Base-by-base conservation (phyloP, 2,888 invertebrate genomes). In the Odontocolon sp. region DNA sequence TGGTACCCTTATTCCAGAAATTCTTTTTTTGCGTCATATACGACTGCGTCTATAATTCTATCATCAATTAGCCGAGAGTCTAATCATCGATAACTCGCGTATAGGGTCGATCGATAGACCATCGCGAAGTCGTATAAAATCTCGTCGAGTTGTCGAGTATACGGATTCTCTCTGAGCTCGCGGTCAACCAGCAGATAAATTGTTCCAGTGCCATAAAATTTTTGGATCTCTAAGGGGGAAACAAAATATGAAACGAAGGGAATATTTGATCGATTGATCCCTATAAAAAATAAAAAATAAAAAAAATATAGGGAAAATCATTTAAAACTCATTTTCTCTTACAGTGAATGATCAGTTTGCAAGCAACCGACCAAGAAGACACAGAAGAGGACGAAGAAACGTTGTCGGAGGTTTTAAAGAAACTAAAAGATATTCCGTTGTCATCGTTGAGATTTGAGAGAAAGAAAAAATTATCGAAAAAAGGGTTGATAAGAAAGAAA, bases 381-480 rank as follows among this genome's bases (percentile, higher is more conserved):
- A 23, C 71, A 38, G 73, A 78, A 69, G 81, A 82, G 71, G 79
- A 83, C 63, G 81, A 45, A 14, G 61, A 56, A 36, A 9, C 23
- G 36, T 18, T 5, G 11, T 26, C 63, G 8, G 16, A 36, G n/a
- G 2, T 31, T 31, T 31, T 31, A 3, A 6, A 6, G 4, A 31
- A 36, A 36, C 9, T 2, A 36, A 36, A 36, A 9, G 9, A n/a
- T 9, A 36, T 36, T 28, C 6, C 3, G 6, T 28, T 6, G 31
- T 28, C 31, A 36, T 5, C 36, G 16, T 3, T 16, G 1, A 28
- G 16, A 1, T 3, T 14, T 28, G 14, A 26, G 16, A 21, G 47
- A 21, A n/a, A 36, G n/a, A 16, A 5, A n/a, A 26, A 38, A 23
- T 23, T 4, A 38, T n/a, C 5, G 23, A 40, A 3, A 4, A 26